Percentiles rank a stretch among this genome's conserved stretches.
Conservation (phyloP, 2,797 vertebrate genomes). For the Varecia variegata region DNA sequence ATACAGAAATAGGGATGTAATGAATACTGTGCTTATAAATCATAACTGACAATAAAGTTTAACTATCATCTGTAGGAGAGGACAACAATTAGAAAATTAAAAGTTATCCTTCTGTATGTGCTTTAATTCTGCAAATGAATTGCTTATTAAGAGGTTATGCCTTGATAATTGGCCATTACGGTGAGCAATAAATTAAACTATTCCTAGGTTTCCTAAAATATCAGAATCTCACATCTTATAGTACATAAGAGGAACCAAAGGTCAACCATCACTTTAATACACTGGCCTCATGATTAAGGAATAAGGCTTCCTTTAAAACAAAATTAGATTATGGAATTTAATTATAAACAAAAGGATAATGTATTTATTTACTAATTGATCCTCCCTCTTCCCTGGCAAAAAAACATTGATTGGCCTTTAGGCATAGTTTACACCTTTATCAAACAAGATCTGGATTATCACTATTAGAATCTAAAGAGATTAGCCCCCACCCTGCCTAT, state of each 20-base stretch:
- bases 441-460: background rate
- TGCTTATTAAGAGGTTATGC: background rate
- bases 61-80: background rate
- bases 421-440: background rate
- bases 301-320: conserved; percentile 40
- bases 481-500: background rate
- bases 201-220: background rate
- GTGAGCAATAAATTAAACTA: conserved; percentile 11
- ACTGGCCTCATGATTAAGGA: background rate
- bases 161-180: background rate
- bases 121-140: conserved; percentile 28
- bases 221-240: background rate
- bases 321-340: conserved; percentile 18
- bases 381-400: background rate
- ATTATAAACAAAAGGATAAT: conserved; percentile 23
- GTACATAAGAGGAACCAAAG: background rate
- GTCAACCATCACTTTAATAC: background rate
- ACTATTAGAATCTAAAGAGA: background rate
- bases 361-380: conserved; percentile 11
- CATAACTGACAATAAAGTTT: background rate
- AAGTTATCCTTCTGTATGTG: background rate
- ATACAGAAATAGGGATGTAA: background rate
- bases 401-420: background rate
- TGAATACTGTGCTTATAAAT: background rate
- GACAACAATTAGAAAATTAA: background rate